Evolutionary conservation across 2,797 vertebrate species (phyloP).

Genomic region (Sphenopsis melanotis): DNA sequence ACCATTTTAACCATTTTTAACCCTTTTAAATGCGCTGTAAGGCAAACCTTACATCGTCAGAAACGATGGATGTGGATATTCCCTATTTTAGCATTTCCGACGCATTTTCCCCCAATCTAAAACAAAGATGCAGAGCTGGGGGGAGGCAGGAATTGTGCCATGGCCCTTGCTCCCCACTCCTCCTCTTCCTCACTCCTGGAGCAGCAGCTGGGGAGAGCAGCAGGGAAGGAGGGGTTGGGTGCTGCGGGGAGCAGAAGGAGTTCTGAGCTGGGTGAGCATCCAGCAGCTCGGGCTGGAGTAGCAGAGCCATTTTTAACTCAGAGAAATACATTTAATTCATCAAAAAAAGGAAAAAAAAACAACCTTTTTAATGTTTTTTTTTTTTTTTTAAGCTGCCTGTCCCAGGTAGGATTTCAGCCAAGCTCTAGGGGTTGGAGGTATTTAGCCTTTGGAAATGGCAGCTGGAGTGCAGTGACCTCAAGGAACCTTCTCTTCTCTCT

Average conservation of each 20-base stretch:
- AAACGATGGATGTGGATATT: rapidly evolving
- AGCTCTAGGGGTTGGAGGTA: background rate
- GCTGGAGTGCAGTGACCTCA: background rate
- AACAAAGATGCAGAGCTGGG: background rate
- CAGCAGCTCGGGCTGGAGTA: background rate
- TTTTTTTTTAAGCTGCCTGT: background rate
- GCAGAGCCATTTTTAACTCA: background rate
- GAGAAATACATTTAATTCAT: background rate
- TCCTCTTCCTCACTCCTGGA: background rate
- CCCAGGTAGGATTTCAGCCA: background rate
- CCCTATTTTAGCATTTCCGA: background rate
- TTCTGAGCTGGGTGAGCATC: background rate
- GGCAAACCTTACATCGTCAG: too few relatives aligned
- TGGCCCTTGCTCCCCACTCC: background rate
- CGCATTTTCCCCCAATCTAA: rapidly evolving
- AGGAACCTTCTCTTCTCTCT: background rate
- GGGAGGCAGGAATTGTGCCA: rapidly evolving
- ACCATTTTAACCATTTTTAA: background rate
- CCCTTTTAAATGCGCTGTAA: background rate
- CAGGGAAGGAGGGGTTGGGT: background rate
- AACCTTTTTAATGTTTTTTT: too few relatives aligned
- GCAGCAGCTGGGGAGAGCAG: background rate
- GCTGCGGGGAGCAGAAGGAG: background rate
- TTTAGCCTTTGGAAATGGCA: background rate
- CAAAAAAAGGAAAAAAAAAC: background rate